phyloP scores from a whole-genome alignment of 2,888 invertebrate genomes.

The Coecobrya sp. region DNA sequence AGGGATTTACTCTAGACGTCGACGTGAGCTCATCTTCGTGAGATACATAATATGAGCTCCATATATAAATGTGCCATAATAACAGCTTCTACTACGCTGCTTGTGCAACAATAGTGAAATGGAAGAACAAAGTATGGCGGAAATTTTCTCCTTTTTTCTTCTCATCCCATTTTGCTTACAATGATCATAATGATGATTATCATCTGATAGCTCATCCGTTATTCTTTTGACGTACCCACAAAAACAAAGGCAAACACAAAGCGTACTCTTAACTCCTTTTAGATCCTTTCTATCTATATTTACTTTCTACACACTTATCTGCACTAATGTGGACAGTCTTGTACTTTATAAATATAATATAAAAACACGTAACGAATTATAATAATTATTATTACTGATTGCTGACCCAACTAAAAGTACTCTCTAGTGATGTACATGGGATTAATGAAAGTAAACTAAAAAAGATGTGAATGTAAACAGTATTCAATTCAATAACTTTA shows the following conservation, averaged over 20 bases:
- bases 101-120: neutral
- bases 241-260: constrained; percentile 56
- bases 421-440: no score
- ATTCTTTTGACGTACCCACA: constrained; percentile 66
- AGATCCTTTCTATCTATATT: neutral
- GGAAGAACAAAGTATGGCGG: neutral
- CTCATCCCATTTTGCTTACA: constrained; percentile 17
- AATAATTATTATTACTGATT: no score
- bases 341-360: no score
- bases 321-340: no score
- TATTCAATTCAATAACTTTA: no score
- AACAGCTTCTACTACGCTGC: neutral
- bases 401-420: no score
- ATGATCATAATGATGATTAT: constrained; percentile 55
- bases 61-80: neutral
- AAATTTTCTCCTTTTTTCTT: constrained; percentile 50
- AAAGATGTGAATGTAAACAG: no score
- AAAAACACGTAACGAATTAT: no score
- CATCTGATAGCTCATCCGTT: constrained; percentile 70
- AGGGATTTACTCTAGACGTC: constrained; percentile 65
- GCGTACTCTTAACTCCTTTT: neutral
- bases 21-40: constrained; percentile 63
- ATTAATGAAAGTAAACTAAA: no score
- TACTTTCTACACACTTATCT: no score
- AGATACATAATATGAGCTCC: constrained; percentile 1